These are phyloP conservation scores for Penaeus chinensis DNA, from an alignment of 1,140 invertebrate species.

Conservation along the genomic window DNA sequence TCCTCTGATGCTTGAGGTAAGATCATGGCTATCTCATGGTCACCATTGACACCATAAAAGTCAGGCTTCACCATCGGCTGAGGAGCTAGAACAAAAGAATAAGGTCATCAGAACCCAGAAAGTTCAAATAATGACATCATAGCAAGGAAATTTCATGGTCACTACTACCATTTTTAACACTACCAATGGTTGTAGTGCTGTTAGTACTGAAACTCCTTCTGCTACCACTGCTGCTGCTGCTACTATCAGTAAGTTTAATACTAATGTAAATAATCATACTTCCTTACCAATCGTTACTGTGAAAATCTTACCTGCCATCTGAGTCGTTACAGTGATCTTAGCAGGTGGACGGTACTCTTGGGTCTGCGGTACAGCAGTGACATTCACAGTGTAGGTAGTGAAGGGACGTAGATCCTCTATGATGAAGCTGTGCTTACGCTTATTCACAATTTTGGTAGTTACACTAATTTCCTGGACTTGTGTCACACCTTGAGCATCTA, in stretches of 20 bases:
- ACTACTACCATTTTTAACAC: no score
- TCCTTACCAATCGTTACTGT: not conserved
- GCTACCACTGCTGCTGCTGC: no score
- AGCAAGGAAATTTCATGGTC: not conserved
- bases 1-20: slow-evolving; percentile 96
- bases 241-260: no score
- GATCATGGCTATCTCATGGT: slow-evolving; percentile 89
- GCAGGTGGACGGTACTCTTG: slow-evolving; percentile 87
- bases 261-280: not conserved
- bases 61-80: slow-evolving; percentile 95
- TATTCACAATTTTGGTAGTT: slow-evolving; percentile 78
- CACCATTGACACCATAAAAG: slow-evolving; percentile 87
- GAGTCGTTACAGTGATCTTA: slow-evolving; percentile 93
- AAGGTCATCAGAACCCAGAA: slow-evolving; percentile 14
- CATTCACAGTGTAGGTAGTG: slow-evolving; percentile 94
- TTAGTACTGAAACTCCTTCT: no score
- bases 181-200: no score
- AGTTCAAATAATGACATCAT: not conserved
- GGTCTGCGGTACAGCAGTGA: slow-evolving; percentile 88
- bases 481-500: slow-evolving; percentile 92
- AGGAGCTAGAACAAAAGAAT: slow-evolving; percentile 75
- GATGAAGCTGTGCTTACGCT: slow-evolving; percentile 73
- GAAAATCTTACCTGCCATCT: slow-evolving; percentile 79
- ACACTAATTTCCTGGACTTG: slow-evolving; percentile 86
- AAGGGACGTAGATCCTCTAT: slow-evolving; percentile 92